A percentile compares a stretch with the other conserved stretches of the same genome.
Conservation (phyloP, 2,888 invertebrate genomes). For the Cheilosia urbana region DNA sequence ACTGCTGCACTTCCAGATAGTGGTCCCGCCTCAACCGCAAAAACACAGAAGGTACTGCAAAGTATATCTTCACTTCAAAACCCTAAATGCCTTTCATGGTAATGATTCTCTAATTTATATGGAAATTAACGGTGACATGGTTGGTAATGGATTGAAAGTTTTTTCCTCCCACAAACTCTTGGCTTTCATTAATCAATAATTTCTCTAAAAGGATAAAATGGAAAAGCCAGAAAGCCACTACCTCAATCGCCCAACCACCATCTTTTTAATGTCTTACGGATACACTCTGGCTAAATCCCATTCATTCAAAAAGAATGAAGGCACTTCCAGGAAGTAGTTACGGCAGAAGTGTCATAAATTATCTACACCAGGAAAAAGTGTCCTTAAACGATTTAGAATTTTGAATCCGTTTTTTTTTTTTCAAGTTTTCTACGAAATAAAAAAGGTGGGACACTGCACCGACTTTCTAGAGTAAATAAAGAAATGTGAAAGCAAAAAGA, state of each 20-base stretch:
- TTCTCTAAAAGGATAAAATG: constrained; percentile 60
- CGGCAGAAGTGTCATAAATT: constrained; percentile 64
- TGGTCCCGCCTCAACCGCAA: neutral
- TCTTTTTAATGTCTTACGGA: constrained; percentile 56
- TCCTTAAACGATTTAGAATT: constrained; percentile 58
- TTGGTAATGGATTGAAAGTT: constrained; percentile 62
- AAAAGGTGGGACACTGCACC: constrained; percentile 35
- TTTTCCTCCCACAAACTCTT: constrained; percentile 33
- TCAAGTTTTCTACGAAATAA: neutral
- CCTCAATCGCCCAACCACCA: constrained; percentile 39
- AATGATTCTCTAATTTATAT: constrained; percentile 59
- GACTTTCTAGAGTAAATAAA: constrained; percentile 28
- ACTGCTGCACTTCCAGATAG: neutral
- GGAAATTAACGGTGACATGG: constrained; percentile 60
- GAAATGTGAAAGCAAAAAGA: neutral
- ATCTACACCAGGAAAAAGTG: constrained; percentile 58
- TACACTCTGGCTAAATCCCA: constrained; percentile 48
- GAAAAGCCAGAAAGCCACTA: constrained; percentile 32
- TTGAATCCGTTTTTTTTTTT: constrained; percentile 35
- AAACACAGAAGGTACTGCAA: constrained; percentile 9
- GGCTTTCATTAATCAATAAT: constrained; percentile 56
- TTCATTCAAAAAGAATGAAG: constrained; percentile 52
- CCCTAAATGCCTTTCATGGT: constrained; percentile 39
- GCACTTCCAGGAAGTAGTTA: constrained; percentile 67
- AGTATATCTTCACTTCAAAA: constrained; percentile 22